A percentile compares a stretch with the other conserved stretches of the same genome.
Evolutionary conservation across 2,797 vertebrate species (phyloP).

Genomic region (Eospalax fontanierii): DNA sequence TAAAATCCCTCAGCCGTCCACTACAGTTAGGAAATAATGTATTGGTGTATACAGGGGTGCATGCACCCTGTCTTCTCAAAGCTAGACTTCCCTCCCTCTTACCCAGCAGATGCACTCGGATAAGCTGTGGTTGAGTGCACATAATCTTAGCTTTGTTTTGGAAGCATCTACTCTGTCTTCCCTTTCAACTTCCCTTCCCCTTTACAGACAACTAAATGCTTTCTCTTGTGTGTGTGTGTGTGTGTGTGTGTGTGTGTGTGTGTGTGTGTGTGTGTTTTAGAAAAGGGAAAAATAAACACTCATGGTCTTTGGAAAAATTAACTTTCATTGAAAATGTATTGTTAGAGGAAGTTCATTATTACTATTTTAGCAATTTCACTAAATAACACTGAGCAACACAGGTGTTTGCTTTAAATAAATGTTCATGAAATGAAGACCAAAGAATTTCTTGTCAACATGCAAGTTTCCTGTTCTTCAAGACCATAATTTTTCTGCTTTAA

Average conservation of each 20-base stretch:
- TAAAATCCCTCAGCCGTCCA: background rate
- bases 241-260: background rate
- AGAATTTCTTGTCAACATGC: background rate
- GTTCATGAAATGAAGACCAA: constrained; percentile 44
- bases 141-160: background rate
- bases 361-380: background rate
- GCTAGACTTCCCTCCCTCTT: rapidly evolving
- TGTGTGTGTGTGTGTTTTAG: background rate
- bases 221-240: too few relatives aligned
- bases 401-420: constrained; percentile 12
- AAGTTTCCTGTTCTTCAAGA: background rate
- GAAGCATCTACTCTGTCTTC: background rate
- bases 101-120: rapidly evolving
- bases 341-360: background rate
- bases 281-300: background rate
- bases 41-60: rapidly evolving
- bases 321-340: background rate
- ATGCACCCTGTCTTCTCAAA: rapidly evolving
- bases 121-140: rapidly evolving
- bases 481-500: background rate
- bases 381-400: background rate
- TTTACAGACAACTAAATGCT: background rate
- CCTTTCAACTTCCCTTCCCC: background rate
- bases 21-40: background rate
- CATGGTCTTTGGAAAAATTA: constrained; percentile 5